Conservation (phyloP, 2,888 invertebrate species). For the Acleris emargana region DNA sequence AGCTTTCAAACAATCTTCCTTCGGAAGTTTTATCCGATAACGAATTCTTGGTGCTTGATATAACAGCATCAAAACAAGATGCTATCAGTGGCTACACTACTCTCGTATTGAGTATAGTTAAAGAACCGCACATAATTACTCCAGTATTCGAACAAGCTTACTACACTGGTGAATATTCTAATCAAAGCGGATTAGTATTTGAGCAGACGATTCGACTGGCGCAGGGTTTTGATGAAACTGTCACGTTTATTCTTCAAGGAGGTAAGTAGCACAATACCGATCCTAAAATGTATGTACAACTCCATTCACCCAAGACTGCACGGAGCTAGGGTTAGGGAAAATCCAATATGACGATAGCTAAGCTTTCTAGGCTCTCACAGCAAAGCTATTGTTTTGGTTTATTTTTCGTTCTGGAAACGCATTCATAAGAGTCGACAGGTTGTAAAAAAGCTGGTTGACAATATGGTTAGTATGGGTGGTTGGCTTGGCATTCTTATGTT, state of each 20-base stretch:
- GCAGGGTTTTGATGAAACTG: slow-evolving; percentile 48
- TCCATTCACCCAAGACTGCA: no score
- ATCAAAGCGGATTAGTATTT: slow-evolving; percentile 45
- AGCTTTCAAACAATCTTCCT: slow-evolving; percentile 17
- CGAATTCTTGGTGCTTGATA: slow-evolving; percentile 38
- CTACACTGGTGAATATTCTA: slow-evolving; percentile 49
- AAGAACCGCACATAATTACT: slow-evolving; percentile 30
- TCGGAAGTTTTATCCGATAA: slow-evolving; percentile 19
- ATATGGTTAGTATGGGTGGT: no score
- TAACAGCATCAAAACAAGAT: slow-evolving; percentile 40
- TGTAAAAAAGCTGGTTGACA: no score
- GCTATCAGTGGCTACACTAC: slow-evolving; percentile 40
- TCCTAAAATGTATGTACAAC: slow-evolving; percentile 11
- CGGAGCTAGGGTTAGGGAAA: no score
- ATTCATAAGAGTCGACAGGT: no score
- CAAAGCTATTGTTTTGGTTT: no score
- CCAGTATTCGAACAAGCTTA: slow-evolving; percentile 46
- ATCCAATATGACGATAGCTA: no score
- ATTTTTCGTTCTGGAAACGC: no score
- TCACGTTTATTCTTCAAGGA: slow-evolving; percentile 48
- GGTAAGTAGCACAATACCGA: slow-evolving; percentile 44
- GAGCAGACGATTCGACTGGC: slow-evolving; percentile 44
- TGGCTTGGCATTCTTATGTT: no score
- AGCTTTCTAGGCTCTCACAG: no score
- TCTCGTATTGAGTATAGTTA: slow-evolving; percentile 41